These are phyloP conservation scores for Isichthys henryi DNA, from an alignment of 2,113 vertebrate genomes.

Conservation along the genomic window DNA sequence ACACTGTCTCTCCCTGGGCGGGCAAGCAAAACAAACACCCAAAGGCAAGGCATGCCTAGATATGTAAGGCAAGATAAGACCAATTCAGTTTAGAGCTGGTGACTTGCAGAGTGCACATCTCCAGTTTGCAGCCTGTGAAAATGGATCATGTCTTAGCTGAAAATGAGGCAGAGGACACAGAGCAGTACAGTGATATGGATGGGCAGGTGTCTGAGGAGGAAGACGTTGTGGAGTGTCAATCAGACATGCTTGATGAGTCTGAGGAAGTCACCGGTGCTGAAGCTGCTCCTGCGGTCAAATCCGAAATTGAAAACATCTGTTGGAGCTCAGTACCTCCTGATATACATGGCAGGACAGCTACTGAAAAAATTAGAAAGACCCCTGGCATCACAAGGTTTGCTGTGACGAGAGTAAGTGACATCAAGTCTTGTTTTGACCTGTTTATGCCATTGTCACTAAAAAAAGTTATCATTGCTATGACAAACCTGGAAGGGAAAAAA, in stretches of 20 bases:
- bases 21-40: not conserved
- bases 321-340: not conserved
- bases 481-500: slow-evolving; percentile 18
- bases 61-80: not conserved
- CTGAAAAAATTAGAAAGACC: slow-evolving; percentile 17
- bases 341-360: slow-evolving; percentile 2
- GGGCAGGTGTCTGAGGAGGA: slow-evolving; percentile 16
- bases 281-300: not conserved
- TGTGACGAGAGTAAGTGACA: slow-evolving; percentile 22
- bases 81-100: not conserved
- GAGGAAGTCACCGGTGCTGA: not conserved
- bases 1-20: not conserved
- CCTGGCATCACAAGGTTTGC: slow-evolving; percentile 25
- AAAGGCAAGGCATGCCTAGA: not conserved
- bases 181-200: not conserved
- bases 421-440: slow-evolving; percentile 26
- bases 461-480: slow-evolving; percentile 22
- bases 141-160: not conserved
- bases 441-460: slow-evolving; percentile 22
- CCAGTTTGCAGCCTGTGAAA: not conserved
- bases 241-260: not conserved
- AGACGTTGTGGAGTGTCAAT: slow-evolving; percentile 15
- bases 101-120: not conserved
- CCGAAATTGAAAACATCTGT: not conserved
- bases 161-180: slow-evolving; percentile 1